Base-by-base conservation (phyloP, 2,888 invertebrate genomes). In the Ctenicera cuprea region DNA sequence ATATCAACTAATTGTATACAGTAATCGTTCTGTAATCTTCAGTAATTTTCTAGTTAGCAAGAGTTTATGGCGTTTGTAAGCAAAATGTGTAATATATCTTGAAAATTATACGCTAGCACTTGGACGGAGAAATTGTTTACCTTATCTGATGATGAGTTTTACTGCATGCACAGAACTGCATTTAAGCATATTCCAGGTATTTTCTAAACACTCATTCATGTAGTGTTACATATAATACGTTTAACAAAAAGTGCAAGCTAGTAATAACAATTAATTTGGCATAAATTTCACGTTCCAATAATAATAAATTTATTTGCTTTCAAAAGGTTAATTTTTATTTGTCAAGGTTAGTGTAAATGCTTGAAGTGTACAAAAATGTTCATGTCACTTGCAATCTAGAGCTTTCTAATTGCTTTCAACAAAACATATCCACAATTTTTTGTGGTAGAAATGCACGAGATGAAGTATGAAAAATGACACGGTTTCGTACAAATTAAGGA, bases 61-160 rank as follows among this genome's bases (percentile, higher is more conserved):
- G 9, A 22, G 22, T 50, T 50, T 22, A 26, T 43, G 8, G 48
- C 48, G 30, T 30, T 20, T 26, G 54, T 54, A 54, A 30, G 30
- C 18, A 54, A 54, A 30, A 26, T 54, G 54, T 14, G 20, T 41
- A 61, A 41, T 61, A 38, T 61, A 61, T 61, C 61, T 37, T 14
- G 37, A 41, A 61, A 61, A 61, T 61, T 61, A 61, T 41, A 61
- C 41, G n/a, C 20, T 20, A 20, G 41, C 41, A 26, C 12, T 2
- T n/a, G 22, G 38, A 37, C 16, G 61, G 3, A 41, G 61, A 61
- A 61, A 61, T 61, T 61, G 61, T 61, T 61, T 54, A 20, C n/a
- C 61, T 61, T 61, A 61, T 61, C 61, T 61, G 61, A 61, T 61
- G 38, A 41, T 18, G 61, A 38, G 41, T 61, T 61, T 61, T 38